Evolutionary conservation across 1,140 invertebrate genomes (phyloP).

Genomic region (Drosophila ficusphila): DNA sequence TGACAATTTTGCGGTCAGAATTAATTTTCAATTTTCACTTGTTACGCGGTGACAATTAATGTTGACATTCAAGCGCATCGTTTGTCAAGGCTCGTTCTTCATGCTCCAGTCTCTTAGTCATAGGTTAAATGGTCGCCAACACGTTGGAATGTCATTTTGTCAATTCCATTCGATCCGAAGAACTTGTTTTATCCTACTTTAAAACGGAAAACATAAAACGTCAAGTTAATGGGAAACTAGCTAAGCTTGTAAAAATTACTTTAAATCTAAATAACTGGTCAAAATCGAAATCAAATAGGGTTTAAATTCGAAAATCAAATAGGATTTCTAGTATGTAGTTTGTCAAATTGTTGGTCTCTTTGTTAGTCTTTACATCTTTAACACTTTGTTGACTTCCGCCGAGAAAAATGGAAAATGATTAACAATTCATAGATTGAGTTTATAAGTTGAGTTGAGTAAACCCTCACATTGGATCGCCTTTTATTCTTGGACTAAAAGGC

Average conservation of each 20-base stretch:
- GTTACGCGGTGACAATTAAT: conserved; percentile 63
- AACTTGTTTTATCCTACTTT: too few relatives aligned
- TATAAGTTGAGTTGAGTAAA: too few relatives aligned
- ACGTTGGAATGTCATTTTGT: conserved; percentile 79
- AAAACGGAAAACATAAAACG: too few relatives aligned
- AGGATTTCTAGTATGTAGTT: too few relatives aligned
- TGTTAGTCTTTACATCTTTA: not conserved
- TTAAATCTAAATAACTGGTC: too few relatives aligned
- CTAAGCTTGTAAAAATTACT: too few relatives aligned
- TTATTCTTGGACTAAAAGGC: conserved; percentile 38
- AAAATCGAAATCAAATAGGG: too few relatives aligned
- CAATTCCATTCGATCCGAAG: too few relatives aligned
- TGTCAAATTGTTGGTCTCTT: conserved; percentile 26
- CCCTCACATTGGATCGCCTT: too few relatives aligned
- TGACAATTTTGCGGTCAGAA: conserved; percentile 52
- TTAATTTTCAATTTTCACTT: conserved; percentile 67
- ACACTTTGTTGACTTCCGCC: conserved; percentile 24
- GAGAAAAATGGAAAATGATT: conserved; percentile 8
- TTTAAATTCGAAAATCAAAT: too few relatives aligned
- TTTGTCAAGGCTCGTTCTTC: conserved; percentile 9
- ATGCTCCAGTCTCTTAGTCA: not conserved
- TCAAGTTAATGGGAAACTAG: too few relatives aligned
- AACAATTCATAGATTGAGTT: too few relatives aligned
- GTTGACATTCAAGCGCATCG: conserved; percentile 52
- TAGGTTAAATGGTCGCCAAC: conserved; percentile 42